Evolutionary conservation across 2,113 vertebrate genomes (phyloP), one percentile per base, ranked within the genome.

Genomic region (Sigmodon hispidus): DNA sequence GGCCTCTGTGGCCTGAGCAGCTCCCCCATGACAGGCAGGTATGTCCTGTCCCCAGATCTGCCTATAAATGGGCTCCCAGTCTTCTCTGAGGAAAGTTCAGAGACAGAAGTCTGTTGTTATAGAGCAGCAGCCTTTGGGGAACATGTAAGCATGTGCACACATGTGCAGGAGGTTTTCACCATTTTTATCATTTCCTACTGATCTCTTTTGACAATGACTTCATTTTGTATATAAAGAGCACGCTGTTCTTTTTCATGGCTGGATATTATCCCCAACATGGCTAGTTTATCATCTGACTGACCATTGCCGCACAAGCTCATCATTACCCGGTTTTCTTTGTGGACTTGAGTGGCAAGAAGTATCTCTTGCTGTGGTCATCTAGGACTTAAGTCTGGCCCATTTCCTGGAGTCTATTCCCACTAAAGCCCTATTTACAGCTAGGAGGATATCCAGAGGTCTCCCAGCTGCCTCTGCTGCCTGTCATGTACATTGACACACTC

Each of bases 151-250:
- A 22, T 0, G 5, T 9, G 4, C 13, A 24, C 43, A 59, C 2
- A 19, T 11, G 48, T 3, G 26, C 1, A 9, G 6, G 6, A 12
- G 31, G 6, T 10, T 34, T 86, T 7, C 0, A n/a, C 48, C 7
- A 11, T 17, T 36, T 69, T 87, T 55, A 45, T 55, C 36, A 7
- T 72, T 43, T 43, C 36, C n/a, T 29, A 2, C 24, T 72, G 45
- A 2, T 87, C 48, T 22, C 31, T 70, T 43, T 40, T 34, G n/a
- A 21, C 13, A n/a, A 31, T 29, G 15, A 57, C 43, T 48, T 36
- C 45, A 7, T 81, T 61, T 0, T 13, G 61, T 29, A 0, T 6
- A 1, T 3, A 34, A 45, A 48, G 26, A 8, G 3, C 0, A 1
- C 15, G 2, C 3, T 31, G 0, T 45, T 52, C 65, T 81, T 92